Percentiles rank a stretch among this genome's conserved stretches.
Evolutionary conservation across 2,113 vertebrate genomes (phyloP).

Genomic region (Laterallus jamaicensis): DNA sequence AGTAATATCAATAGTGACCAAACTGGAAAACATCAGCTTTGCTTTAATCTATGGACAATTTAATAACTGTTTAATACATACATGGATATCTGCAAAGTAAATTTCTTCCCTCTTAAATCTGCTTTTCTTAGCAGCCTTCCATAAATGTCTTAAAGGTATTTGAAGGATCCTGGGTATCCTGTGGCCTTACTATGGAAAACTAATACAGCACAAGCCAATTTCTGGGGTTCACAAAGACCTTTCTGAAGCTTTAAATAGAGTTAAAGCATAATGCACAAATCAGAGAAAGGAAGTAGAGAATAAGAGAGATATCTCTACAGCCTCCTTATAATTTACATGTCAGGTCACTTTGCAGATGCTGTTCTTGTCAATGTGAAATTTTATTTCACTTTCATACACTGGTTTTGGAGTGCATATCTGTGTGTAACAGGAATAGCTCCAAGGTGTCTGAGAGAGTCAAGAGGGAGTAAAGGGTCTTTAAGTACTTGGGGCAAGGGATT

Average conservation of each 20-base stretch:
- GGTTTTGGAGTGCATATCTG: neutral
- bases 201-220: neutral
- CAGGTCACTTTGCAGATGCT: neutral
- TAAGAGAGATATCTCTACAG: neutral
- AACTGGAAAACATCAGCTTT: neutral
- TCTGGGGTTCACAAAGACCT: neutral
- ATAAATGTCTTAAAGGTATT: neutral
- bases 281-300: neutral
- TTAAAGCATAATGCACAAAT: neutral
- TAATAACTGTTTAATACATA: neutral
- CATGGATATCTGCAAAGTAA: neutral
- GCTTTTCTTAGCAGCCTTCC: neutral
- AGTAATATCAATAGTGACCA: neutral
- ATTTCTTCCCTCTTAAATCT: neutral
- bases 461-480: neutral
- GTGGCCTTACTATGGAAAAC: neutral
- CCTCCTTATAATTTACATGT: neutral
- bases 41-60: neutral
- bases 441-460: neutral
- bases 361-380: neutral
- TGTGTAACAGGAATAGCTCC: neutral
- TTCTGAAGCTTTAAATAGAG: neutral
- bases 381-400: neutral
- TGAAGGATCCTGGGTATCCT: neutral
- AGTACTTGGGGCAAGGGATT: fast-evolving